Base-by-base conservation (phyloP, 2,797 vertebrate species). In the Psittacula echo region DNA sequence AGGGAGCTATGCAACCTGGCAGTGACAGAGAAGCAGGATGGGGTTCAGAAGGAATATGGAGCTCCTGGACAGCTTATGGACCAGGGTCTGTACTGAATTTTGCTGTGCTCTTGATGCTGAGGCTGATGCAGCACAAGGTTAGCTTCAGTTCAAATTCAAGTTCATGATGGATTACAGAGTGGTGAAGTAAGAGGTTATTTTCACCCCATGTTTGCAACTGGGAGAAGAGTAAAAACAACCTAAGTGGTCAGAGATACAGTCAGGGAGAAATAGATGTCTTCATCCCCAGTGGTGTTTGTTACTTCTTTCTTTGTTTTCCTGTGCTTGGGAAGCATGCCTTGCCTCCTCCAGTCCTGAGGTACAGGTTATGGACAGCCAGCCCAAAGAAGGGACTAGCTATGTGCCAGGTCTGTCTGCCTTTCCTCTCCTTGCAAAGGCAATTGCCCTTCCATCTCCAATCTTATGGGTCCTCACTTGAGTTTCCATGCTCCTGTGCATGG, bases 121-220 rank as follows among this genome's bases (percentile, higher is more conserved):
- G 47, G 37, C 58, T 91, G 80, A 12, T 20, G 7, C 41, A 75
- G 79, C 32, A 37, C 48, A 44, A 66, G 39, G 70, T 70, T 86
- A 23, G 61, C 51, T 91, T 47, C 85, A 81, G 44, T 32, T 32
- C 54, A 75, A 74, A 84, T 78, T 47, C 56, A 61, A 77, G 66
- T 68, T 76, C 79, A 42, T 56, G 74, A 60, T 12, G 32, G 61
- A 78, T 86, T 80, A 66, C 48, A 65, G 77, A 75, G 58, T 51
- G 68, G 27, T 60, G 76, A 71, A 83, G n/a, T 41, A 32, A 76
- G 56, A 91, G 54, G 42, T 65, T 81, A 45, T 75, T 93, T 91
- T 79, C 90, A 86, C 20, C 26, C 34, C 13, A 22, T 13, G 58
- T 66, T 86, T 95, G 71, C 70, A 90, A 54, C 74, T 66, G 51